Evolutionary conservation across 2,113 vertebrate species (phyloP).

Genomic region (Antechinus flavipes): DNA sequence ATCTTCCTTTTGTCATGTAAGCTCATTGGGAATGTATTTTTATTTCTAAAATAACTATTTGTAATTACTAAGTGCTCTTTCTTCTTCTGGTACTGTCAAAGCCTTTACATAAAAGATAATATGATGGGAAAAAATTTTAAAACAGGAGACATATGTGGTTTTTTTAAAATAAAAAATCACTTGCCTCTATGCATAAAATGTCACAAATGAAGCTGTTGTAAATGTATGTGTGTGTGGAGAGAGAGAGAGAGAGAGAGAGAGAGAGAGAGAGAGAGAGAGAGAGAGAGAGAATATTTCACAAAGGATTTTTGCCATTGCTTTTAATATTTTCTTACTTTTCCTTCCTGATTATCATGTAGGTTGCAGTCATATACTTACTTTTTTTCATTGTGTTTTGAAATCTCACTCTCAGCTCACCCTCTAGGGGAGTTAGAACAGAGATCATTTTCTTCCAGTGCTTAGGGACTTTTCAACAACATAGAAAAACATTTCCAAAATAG

Average conservation of each 20-base stretch:
- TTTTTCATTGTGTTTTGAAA: neutral
- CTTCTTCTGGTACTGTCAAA: slow-evolving; percentile 26
- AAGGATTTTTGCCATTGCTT: neutral
- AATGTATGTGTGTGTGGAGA: neutral
- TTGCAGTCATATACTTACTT: neutral
- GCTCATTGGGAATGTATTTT: slow-evolving; percentile 45
- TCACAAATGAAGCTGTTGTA: slow-evolving; percentile 25
- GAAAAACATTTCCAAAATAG: neutral
- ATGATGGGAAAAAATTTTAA: neutral
- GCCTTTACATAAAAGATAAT: neutral
- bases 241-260: too few relatives aligned
- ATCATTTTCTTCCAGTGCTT: neutral
- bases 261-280: neutral
- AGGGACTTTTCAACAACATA: neutral
- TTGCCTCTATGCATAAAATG: neutral
- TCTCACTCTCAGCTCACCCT: neutral
- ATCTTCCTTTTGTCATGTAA: slow-evolving; percentile 39
- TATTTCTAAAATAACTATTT: slow-evolving; percentile 50
- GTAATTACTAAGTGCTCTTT: slow-evolving; percentile 22
- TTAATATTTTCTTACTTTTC: neutral
- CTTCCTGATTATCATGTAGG: neutral
- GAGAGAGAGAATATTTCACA: neutral
- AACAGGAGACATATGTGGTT: slow-evolving; percentile 2
- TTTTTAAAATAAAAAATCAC: slow-evolving; percentile 24
- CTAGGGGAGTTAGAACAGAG: neutral